phyloP scores from a whole-genome alignment of 2,113 vertebrate species.

The Corydoras sp. region DNA sequence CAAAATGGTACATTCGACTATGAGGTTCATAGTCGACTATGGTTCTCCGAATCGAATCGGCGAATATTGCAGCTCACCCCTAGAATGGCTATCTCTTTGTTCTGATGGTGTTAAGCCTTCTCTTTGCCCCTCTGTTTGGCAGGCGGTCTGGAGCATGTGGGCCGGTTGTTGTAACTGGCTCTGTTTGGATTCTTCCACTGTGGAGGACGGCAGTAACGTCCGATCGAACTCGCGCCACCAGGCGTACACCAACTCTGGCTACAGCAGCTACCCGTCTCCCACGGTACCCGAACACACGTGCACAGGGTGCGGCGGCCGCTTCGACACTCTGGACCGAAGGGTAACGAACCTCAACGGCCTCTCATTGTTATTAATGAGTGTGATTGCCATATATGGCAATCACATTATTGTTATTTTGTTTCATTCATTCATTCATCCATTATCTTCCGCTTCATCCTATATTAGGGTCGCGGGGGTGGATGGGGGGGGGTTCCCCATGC shows the following conservation, averaged over 20 bases:
- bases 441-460: too few species aligned
- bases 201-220: slow-evolving; percentile 48
- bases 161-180: slow-evolving; percentile 89
- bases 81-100: too few species aligned
- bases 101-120: neutral
- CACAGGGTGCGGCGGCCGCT: slow-evolving; percentile 71
- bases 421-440: too few species aligned
- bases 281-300: slow-evolving; percentile 68
- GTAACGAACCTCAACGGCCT: slow-evolving; percentile 54
- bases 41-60: too few species aligned
- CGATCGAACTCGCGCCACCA: slow-evolving; percentile 52
- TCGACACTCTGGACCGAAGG: slow-evolving; percentile 67
- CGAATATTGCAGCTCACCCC: too few species aligned
- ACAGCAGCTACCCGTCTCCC: slow-evolving; percentile 77
- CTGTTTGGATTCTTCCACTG: slow-evolving; percentile 75
- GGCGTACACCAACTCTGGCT: slow-evolving; percentile 83
- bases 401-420: too few species aligned
- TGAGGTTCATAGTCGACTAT: too few species aligned
- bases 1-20: too few species aligned
- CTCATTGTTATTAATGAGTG: too few species aligned
- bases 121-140: neutral
- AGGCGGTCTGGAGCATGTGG: slow-evolving; percentile 70
- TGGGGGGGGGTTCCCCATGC: too few species aligned
- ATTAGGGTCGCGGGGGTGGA: too few species aligned
- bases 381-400: too few species aligned